Evolutionary conservation across 2,888 invertebrate genomes (phyloP).

Genomic region (Xestia c-nigrum): DNA sequence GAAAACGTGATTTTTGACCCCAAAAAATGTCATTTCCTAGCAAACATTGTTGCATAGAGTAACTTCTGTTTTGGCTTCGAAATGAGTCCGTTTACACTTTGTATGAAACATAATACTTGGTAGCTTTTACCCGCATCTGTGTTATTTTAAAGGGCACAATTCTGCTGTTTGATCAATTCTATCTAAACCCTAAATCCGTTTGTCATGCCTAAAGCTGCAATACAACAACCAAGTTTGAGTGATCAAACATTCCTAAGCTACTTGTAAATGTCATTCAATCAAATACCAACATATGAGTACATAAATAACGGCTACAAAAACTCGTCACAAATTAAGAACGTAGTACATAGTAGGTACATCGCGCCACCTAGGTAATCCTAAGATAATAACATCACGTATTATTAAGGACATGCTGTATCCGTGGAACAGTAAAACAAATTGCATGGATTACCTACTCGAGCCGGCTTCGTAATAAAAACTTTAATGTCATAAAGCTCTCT

Average conservation of each 20-base stretch:
- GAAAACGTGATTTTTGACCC: too few relatives aligned
- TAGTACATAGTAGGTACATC: conserved; percentile 21
- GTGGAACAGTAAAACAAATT: conserved; percentile 83
- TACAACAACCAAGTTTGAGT: not conserved
- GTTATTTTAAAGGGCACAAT: not conserved
- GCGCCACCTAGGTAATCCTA: conserved; percentile 73
- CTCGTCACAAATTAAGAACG: conserved; percentile 54
- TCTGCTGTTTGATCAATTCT: not conserved
- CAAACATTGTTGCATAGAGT: too few relatives aligned
- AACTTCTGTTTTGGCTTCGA: not conserved
- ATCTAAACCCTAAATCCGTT: not conserved
- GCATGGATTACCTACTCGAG: conserved; percentile 80
- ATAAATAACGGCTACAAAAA: conserved; percentile 26
- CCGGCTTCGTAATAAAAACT: conserved; percentile 77
- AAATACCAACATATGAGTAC: not conserved
- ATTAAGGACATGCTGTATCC: conserved; percentile 80
- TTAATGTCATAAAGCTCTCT: conserved; percentile 74
- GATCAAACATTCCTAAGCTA: not conserved
- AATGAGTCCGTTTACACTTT: not conserved
- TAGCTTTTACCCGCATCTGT: not conserved
- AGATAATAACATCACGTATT: conserved; percentile 85
- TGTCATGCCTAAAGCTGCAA: not conserved
- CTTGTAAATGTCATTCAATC: too few relatives aligned
- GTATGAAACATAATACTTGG: not conserved
- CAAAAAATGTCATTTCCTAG: too few relatives aligned